Conservation (phyloP, 2,113 vertebrate species). For the Pogona vitticeps region DNA sequence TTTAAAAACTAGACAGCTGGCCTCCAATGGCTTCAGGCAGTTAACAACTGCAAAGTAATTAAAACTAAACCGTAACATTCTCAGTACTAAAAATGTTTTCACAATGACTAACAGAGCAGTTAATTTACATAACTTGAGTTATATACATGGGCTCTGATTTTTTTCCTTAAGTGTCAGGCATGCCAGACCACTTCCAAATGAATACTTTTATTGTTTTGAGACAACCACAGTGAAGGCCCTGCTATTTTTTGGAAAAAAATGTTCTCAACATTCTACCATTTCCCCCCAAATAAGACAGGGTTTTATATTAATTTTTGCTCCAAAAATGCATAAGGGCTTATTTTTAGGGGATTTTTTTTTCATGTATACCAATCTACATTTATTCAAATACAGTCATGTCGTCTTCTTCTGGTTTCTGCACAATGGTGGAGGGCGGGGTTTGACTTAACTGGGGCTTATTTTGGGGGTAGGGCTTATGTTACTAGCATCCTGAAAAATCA, state of each 20-base stretch:
- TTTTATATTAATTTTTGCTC: too few relatives aligned
- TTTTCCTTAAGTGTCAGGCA: not conserved
- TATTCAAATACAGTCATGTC: too few relatives aligned
- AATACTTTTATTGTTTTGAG: not conserved
- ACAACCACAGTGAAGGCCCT: not conserved
- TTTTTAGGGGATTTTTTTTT: too few relatives aligned
- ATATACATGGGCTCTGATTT: not conserved
- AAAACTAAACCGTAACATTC: not conserved
- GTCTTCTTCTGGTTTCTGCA: too few relatives aligned
- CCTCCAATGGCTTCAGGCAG: not conserved
- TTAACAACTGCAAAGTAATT: not conserved
- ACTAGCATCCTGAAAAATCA: too few relatives aligned
- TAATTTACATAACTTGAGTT: not conserved
- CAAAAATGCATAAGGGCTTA: too few relatives aligned
- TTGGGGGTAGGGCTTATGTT: too few relatives aligned
- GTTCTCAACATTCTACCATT: not conserved
- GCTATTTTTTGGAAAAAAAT: not conserved
- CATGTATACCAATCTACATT: too few relatives aligned
- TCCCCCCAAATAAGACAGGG: too few relatives aligned
- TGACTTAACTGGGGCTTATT: too few relatives aligned
- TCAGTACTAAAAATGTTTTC: not conserved
- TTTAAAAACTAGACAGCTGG: not conserved
- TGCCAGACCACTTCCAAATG: not conserved
- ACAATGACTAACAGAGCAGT: not conserved
- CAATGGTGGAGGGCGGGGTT: too few relatives aligned